Percentiles rank a stretch among this genome's conserved stretches.
Evolutionary conservation across 2,797 vertebrate species (phyloP).

Genomic region (Pangasius krempfi): DNA sequence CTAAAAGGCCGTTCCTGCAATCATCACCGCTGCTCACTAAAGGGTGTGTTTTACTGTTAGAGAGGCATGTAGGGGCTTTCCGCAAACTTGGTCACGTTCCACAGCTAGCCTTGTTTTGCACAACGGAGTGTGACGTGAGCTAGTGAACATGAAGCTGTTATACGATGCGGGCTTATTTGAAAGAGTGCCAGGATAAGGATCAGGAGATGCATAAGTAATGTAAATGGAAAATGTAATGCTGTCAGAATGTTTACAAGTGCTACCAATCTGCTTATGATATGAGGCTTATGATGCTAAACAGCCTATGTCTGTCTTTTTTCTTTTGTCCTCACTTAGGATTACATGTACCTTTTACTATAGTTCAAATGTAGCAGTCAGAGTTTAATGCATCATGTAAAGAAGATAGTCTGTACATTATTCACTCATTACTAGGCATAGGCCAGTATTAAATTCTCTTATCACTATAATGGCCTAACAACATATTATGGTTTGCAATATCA

Average conservation of each 20-base stretch:
- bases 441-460: not conserved
- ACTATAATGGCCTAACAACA: not conserved
- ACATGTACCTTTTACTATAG: not conserved
- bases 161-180: constrained; percentile 25
- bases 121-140: constrained; percentile 41
- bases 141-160: constrained; percentile 14
- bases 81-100: constrained; percentile 44
- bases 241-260: not conserved
- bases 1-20: constrained; percentile 51
- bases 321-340: not conserved
- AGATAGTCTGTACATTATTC: not conserved
- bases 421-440: not conserved
- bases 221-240: not conserved
- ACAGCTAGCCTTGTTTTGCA: constrained; percentile 37
- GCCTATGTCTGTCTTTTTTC: not conserved
- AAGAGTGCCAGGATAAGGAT: constrained; percentile 24
- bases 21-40: constrained; percentile 53
- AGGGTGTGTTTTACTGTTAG: constrained; percentile 34
- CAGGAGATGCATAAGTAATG: not conserved
- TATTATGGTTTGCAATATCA: not conserved
- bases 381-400: not conserved
- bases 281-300: not conserved
- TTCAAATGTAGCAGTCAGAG: not conserved
- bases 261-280: no score
- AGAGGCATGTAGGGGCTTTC: constrained; percentile 53